A percentile compares a stretch with the other conserved stretches of the same genome.
Evolutionary conservation across 2,888 invertebrate genomes (phyloP).

Genomic region (Empis stercorea): DNA sequence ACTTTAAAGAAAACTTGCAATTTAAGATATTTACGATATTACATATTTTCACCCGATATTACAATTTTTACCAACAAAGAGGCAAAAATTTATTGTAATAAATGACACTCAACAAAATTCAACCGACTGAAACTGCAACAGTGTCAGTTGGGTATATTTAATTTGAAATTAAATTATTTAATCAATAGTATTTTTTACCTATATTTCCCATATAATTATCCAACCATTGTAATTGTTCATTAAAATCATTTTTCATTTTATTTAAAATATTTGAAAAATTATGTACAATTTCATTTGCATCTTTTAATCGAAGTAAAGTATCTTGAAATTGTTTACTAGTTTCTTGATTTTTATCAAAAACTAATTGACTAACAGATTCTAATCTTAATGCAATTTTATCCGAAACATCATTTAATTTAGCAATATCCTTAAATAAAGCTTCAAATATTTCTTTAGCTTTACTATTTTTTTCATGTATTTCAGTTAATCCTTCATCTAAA

Average conservation of each 20-base stretch:
- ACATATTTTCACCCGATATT: too few relatives aligned
- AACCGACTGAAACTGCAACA: too few relatives aligned
- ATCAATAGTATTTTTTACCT: not conserved
- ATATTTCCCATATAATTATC: constrained; percentile 5
- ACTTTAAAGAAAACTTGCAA: too few relatives aligned
- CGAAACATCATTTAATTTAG: constrained; percentile 38
- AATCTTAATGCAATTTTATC: constrained; percentile 29
- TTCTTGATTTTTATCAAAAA: constrained; percentile 32
- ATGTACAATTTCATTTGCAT: constrained; percentile 42
- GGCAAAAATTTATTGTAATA: too few relatives aligned
- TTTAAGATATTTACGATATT: too few relatives aligned
- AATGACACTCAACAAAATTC: too few relatives aligned
- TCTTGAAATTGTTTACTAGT: constrained; percentile 38
- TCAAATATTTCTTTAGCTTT: constrained; percentile 41
- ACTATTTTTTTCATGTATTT: constrained; percentile 36
- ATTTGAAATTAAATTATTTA: too few relatives aligned
- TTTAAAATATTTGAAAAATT: constrained; percentile 4
- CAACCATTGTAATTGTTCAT: constrained; percentile 5
- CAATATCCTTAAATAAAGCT: constrained; percentile 42
- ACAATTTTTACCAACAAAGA: too few relatives aligned
- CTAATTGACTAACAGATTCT: constrained; percentile 3
- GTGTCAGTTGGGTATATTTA: too few relatives aligned
- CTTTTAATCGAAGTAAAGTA: constrained; percentile 38
- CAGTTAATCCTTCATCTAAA: constrained; percentile 21
- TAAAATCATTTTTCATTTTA: constrained; percentile 2